These are phyloP conservation scores for Nephrotoma flavescens DNA, from an alignment of 2,888 invertebrate genomes.

Conservation along the genomic window DNA sequence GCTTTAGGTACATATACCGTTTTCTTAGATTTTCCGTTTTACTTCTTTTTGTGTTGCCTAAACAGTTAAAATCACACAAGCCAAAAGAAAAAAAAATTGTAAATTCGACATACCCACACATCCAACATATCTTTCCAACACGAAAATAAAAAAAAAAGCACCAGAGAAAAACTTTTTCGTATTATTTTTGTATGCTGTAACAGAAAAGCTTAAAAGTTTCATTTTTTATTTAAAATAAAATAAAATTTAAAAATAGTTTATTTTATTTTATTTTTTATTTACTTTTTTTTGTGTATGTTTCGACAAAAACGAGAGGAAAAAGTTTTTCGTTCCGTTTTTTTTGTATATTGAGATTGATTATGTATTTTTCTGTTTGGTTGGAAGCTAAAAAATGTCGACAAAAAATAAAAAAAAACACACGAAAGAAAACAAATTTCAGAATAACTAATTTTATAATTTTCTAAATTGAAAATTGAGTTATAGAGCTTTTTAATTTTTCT, in stretches of 20 bases:
- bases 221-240: not conserved
- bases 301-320: not conserved
- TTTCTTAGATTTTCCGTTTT: not conserved
- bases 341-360: not conserved
- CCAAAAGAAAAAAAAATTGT: not conserved
- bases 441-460: not conserved
- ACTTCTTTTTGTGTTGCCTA: not conserved
- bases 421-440: not conserved
- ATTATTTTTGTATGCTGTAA: not conserved
- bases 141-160: not conserved
- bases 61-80: not conserved
- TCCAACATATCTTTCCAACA: not conserved
- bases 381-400: not conserved
- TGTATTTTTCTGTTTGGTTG: not conserved
- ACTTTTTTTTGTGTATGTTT: not conserved
- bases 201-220: not conserved
- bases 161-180: not conserved
- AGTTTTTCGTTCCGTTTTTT: not conserved
- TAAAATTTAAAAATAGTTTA: not conserved
- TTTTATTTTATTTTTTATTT: not conserved
- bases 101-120: not conserved
- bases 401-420: not conserved
- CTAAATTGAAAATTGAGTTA: not conserved
- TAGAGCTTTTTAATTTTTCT: not conserved
- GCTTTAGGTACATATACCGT: not conserved